Conservation (phyloP, 2,113 vertebrate species). For the Ellobius talpinus region DNA sequence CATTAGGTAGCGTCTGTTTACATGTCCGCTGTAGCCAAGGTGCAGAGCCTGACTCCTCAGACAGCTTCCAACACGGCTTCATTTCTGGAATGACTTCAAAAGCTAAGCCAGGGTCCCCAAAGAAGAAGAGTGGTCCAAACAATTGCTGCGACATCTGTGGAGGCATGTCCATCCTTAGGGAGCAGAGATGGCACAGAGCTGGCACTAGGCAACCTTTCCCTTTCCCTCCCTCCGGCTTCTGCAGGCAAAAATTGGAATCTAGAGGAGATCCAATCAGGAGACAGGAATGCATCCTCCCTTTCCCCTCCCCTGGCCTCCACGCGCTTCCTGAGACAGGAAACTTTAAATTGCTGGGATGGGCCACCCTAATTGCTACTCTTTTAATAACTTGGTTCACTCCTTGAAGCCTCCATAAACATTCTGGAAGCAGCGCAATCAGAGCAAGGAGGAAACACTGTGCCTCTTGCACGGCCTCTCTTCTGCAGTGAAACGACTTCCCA, state of each 20-base stretch:
- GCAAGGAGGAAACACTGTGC: constrained; percentile 44
- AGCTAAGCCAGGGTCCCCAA: constrained; percentile 75
- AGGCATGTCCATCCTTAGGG: constrained; percentile 61
- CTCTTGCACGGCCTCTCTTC: neutral
- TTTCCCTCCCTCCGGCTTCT: constrained; percentile 77
- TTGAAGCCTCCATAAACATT: constrained; percentile 81
- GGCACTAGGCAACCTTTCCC: constrained; percentile 74
- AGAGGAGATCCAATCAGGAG: constrained; percentile 69
- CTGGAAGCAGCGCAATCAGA: constrained; percentile 56
- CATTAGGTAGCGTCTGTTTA: constrained; percentile 60
- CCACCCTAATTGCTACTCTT: constrained; percentile 86
- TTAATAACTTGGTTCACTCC: constrained; percentile 77
- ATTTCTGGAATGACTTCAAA: constrained; percentile 61
- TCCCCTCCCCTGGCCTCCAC: neutral
- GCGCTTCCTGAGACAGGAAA: constrained; percentile 86
- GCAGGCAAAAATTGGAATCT: constrained; percentile 78
- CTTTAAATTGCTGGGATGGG: constrained; percentile 87
- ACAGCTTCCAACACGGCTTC: constrained; percentile 56
- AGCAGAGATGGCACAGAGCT: constrained; percentile 47
- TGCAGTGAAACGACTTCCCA: neutral
- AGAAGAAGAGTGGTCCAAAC: constrained; percentile 29
- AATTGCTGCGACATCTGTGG: neutral
- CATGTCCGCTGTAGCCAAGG: constrained; percentile 13
- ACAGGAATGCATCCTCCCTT: constrained; percentile 73
- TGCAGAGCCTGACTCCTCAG: constrained; percentile 73